phyloP scores from a whole-genome alignment of 2,888 invertebrate species.

The Limnephilus auricula region DNA sequence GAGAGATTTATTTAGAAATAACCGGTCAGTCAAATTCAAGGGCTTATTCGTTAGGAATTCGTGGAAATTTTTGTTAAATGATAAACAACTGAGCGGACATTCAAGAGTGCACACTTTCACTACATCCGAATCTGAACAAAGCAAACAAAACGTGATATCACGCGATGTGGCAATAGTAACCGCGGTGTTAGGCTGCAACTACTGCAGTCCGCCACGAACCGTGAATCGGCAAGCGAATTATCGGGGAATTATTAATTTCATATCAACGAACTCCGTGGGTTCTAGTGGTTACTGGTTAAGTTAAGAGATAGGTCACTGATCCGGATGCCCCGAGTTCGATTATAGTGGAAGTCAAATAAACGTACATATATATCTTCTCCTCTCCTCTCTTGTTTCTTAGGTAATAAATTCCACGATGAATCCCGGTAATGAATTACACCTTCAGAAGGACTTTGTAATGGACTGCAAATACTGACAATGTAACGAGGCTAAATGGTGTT shows the following conservation, averaged over 20 bases:
- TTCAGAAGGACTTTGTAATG: no score
- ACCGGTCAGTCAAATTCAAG: not conserved
- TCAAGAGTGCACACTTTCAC: constrained; percentile 1
- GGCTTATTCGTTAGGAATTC: not conserved
- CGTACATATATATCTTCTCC: no score
- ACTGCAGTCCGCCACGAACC: not conserved
- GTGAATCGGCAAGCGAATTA: not conserved
- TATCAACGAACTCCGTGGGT: not conserved
- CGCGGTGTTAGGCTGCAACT: not conserved
- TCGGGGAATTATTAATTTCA: not conserved
- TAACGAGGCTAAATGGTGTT: no score
- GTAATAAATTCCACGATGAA: no score
- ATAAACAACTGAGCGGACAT: not conserved
- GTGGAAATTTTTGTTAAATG: not conserved
- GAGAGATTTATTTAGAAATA: not conserved
- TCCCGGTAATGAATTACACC: no score
- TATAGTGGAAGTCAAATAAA: not conserved
- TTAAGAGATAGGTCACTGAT: not conserved
- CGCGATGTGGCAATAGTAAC: not conserved
- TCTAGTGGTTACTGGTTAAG: not conserved
- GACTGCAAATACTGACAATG: no score
- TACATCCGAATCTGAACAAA: constrained; percentile 12
- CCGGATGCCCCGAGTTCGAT: not conserved
- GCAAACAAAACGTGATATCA: constrained; percentile 14
- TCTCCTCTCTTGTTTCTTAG: no score